These are phyloP conservation scores for Puffinus mauretanicus DNA, from an alignment of 2,113 vertebrate species.

Conservation along the genomic window DNA sequence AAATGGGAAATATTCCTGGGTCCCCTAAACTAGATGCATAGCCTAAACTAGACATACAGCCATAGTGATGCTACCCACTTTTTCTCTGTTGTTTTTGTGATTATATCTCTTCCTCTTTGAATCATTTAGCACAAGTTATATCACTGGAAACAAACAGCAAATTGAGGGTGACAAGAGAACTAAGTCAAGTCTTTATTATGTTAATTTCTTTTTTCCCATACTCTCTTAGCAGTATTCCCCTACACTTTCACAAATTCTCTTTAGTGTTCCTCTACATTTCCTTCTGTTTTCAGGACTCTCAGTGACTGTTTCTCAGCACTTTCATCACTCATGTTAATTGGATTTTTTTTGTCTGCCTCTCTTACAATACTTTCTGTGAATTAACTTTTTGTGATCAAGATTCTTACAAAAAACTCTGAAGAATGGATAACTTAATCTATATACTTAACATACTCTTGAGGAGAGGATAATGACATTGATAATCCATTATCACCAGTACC, in stretches of 20 bases:
- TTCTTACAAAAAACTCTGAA: neutral
- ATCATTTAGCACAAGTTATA: neutral
- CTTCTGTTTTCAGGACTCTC: neutral
- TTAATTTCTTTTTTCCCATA: neutral
- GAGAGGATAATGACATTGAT: neutral
- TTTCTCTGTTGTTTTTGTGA: neutral
- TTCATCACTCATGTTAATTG: neutral
- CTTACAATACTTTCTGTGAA: neutral
- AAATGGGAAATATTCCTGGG: neutral
- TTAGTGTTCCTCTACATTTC: neutral
- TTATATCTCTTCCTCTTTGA: neutral
- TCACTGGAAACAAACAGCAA: neutral
- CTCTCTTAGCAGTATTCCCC: neutral
- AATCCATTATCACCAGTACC: neutral
- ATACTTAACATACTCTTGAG: neutral
- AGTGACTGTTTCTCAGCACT: neutral
- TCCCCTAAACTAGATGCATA: neutral
- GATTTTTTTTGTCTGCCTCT: neutral
- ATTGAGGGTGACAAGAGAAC: neutral
- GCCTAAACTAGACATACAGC: neutral
- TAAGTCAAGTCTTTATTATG: neutral
- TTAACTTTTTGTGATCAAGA: neutral
- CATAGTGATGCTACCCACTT: neutral
- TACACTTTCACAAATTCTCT: neutral
- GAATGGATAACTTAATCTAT: neutral